A percentile compares a stretch with the other conserved stretches of the same genome.
phyloP scores from a whole-genome alignment of 1,140 invertebrate species.

The Nylanderia fulva region DNA sequence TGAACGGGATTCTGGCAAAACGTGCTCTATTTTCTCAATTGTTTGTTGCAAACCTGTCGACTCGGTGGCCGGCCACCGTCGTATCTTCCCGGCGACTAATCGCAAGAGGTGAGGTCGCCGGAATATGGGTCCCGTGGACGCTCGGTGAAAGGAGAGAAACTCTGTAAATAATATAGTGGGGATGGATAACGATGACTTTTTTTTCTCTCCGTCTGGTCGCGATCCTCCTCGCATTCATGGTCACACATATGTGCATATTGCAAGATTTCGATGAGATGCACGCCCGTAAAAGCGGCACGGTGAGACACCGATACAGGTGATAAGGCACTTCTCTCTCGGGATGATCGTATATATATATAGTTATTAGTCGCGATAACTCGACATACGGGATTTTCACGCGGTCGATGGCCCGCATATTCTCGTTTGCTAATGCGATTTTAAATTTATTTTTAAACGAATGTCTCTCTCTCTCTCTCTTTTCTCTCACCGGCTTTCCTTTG shows the following conservation, averaged over 20 bases:
- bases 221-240: slow-evolving; percentile 5
- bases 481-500: background rate
- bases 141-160: slow-evolving; percentile 82
- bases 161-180: slow-evolving; percentile 73
- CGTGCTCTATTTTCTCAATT: background rate
- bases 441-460: background rate
- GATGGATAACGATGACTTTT: slow-evolving; percentile 71
- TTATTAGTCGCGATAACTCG: background rate
- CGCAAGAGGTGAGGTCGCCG: slow-evolving; percentile 73
- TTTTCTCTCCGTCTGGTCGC: slow-evolving; percentile 61
- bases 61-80: slow-evolving; percentile 66
- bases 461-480: background rate
- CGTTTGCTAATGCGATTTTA: background rate
- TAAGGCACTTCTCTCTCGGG: background rate
- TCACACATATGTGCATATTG: slow-evolving; percentile 29
- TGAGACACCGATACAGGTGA: slow-evolving; percentile 28
- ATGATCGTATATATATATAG: background rate
- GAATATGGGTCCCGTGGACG: slow-evolving; percentile 69
- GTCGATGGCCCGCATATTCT: slow-evolving; percentile 37
- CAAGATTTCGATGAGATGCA: background rate
- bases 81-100: slow-evolving; percentile 78
- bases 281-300: slow-evolving; percentile 28
- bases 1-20: background rate
- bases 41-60: background rate
- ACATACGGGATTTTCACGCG: background rate